A percentile compares a stretch with the other conserved stretches of the same genome.
These are phyloP conservation scores for Pyrgus malvae DNA, from an alignment of 2,888 invertebrate species.

Conservation along the genomic window DNA sequence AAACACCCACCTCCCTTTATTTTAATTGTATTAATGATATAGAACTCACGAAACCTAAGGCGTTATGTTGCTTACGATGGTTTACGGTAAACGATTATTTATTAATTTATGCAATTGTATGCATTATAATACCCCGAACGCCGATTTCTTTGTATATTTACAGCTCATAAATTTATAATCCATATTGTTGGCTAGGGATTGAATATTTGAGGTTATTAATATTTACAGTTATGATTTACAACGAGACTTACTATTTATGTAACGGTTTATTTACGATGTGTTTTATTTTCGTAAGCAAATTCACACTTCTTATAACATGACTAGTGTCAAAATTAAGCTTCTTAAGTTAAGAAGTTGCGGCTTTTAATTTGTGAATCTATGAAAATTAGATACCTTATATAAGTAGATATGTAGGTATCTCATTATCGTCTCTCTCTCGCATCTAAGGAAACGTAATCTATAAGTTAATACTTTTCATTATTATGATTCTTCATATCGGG, in stretches of 20 bases:
- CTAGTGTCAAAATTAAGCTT: neutral
- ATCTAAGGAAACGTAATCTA: too few species aligned
- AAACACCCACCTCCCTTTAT: conserved; percentile 9
- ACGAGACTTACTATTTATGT: conserved; percentile 2
- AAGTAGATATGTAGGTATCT: too few species aligned
- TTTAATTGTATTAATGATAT: conserved; percentile 19
- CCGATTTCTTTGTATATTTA: conserved; percentile 23
- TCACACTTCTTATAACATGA: neutral
- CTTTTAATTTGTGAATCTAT: too few species aligned
- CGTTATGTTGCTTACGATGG: neutral
- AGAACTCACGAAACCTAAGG: neutral
- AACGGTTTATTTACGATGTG: conserved; percentile 7
- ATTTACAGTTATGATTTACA: conserved; percentile 15
- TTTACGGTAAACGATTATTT: neutral
- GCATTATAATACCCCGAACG: neutral
- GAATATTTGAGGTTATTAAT: conserved; percentile 10
- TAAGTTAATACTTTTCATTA: too few species aligned
- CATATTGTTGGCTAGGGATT: conserved; percentile 14
- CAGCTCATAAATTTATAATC: conserved; percentile 26
- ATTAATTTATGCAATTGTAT: conserved; percentile 21
- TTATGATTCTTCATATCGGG: too few species aligned
- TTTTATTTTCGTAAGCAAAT: conserved; percentile 16
- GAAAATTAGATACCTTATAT: too few species aligned
- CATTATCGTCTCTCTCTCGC: too few species aligned
- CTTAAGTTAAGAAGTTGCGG: too few species aligned